These are phyloP conservation scores for Mirza zaza DNA, from an alignment of 2,113 vertebrate genomes.

Conservation along the genomic window DNA sequence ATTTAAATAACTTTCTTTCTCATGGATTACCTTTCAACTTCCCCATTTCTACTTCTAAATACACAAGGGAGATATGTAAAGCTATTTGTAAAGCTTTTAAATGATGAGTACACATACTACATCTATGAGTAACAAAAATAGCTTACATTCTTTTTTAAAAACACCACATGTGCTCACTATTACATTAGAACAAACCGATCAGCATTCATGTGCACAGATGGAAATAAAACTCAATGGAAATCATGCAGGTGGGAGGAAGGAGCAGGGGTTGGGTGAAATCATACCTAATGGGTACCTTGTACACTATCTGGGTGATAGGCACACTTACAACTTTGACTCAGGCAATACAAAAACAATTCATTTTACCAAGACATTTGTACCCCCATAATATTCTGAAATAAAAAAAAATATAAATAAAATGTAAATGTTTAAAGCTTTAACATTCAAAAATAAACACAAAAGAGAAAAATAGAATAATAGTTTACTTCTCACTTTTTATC, in stretches of 20 bases:
- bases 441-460: slow-evolving; percentile 26
- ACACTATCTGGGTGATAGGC: no score
- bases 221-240: no score
- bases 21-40: neutral
- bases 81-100: slow-evolving; percentile 24
- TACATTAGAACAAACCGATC: no score
- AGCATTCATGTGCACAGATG: no score
- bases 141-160: slow-evolving; percentile 25
- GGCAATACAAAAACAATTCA: no score
- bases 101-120: neutral
- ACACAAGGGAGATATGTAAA: slow-evolving; percentile 7
- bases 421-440: slow-evolving; percentile 12
- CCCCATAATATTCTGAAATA: no score
- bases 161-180: no score
- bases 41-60: neutral
- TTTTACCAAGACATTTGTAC: no score
- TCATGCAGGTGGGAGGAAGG: no score
- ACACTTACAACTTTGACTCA: no score
- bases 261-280: no score
- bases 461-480: neutral
- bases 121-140: slow-evolving; percentile 10
- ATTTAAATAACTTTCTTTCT: slow-evolving; percentile 38
- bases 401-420: slow-evolving; percentile 31
- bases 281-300: no score
- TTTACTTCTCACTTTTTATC: neutral